phyloP scores from a whole-genome alignment of 1,140 invertebrate species.

The Radopholus similis region DNA sequence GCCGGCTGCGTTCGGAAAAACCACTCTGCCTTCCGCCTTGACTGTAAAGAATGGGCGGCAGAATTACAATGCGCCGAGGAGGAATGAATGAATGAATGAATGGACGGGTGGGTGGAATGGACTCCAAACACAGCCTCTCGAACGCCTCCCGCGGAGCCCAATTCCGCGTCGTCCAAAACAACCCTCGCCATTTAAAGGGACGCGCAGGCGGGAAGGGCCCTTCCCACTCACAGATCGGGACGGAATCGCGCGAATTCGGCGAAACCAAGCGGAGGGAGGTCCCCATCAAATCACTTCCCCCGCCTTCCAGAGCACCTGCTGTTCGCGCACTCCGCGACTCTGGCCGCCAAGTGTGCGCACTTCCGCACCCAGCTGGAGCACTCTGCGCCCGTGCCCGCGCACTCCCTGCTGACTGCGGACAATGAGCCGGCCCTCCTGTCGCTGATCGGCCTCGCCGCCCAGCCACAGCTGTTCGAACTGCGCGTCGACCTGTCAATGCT shows the following conservation, averaged over 20 bases:
- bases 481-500: constrained; percentile 30
- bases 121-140: background rate
- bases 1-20: no score
- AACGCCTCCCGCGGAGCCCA: background rate
- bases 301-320: constrained; percentile 39
- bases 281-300: background rate
- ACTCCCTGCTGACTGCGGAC: constrained; percentile 3
- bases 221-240: no score
- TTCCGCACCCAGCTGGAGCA: constrained; percentile 28
- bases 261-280: no score
- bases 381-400: constrained; percentile 1
- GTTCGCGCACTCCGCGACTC: constrained; percentile 37
- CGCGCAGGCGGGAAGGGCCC: no score
- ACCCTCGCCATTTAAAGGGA: no score
- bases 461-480: background rate
- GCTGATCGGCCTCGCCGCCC: background rate
- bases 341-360: constrained; percentile 31
- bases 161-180: no score
- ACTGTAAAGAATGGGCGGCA: no score
- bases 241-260: no score
- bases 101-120: background rate
- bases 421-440: constrained; percentile 13
- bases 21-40: no score
- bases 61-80: background rate
- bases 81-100: no score